Evolutionary conservation across 2,888 invertebrate genomes (phyloP).

Genomic region (Tachina grossa): DNA sequence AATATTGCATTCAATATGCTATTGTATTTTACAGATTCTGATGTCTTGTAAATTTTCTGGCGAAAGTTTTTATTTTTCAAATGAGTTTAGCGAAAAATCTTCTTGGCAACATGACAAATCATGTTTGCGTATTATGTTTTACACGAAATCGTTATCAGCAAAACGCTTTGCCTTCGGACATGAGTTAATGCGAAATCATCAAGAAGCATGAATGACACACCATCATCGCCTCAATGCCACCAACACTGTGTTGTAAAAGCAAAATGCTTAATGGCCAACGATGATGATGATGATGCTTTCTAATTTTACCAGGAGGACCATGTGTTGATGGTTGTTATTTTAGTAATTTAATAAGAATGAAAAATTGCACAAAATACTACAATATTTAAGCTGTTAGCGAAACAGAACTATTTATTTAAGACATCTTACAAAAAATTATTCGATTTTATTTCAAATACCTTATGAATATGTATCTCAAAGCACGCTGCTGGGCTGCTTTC

Average conservation of each 20-base stretch:
- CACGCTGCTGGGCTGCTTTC: neutral
- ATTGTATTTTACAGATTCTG: neutral
- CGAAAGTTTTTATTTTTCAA: neutral
- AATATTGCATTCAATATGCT: too few species aligned
- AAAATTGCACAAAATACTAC: constrained; percentile 28
- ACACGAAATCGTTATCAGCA: neutral
- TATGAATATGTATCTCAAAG: constrained; percentile 6
- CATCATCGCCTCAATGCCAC: constrained; percentile 30
- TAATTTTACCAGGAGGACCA: constrained; percentile 36
- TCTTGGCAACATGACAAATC: constrained; percentile 28
- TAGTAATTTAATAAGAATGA: constrained; percentile 46
- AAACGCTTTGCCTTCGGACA: constrained; percentile 10
- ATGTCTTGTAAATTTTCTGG: neutral
- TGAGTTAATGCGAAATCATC: constrained; percentile 58
- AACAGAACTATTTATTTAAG: constrained; percentile 43
- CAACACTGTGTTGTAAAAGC: neutral
- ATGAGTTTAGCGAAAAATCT: neutral
- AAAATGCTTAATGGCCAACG: constrained; percentile 11
- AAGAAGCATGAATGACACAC: constrained; percentile 3
- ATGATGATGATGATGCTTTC: constrained; percentile 2
- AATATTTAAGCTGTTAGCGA: constrained; percentile 42
- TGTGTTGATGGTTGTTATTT: constrained; percentile 44
- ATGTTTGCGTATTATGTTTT: constrained; percentile 1
- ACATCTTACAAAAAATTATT: neutral
- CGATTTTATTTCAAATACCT: neutral